These are phyloP conservation scores for Regulus satrapa DNA, from an alignment of 2,113 vertebrate species.

Conservation along the genomic window DNA sequence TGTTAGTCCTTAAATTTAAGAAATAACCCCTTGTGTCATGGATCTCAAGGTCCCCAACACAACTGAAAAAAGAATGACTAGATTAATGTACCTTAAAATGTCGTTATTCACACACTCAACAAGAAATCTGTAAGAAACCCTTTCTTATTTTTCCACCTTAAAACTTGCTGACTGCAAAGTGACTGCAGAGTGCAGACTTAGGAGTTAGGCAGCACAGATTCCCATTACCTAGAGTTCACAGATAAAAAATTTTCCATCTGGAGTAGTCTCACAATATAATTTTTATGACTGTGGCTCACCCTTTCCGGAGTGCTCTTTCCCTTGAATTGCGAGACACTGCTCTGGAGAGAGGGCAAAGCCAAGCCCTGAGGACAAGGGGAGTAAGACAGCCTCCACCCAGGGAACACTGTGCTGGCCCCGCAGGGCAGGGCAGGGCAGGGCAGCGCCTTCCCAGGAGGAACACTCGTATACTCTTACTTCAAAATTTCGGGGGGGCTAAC, in stretches of 20 bases:
- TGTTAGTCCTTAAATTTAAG: neutral
- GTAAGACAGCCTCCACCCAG: neutral
- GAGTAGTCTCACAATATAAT: neutral
- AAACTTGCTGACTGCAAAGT: neutral
- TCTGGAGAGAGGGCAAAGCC: neutral
- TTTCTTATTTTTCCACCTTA: neutral
- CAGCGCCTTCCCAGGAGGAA: neutral
- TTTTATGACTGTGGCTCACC: neutral
- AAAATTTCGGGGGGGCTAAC: neutral
- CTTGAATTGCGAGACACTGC: neutral
- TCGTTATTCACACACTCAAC: neutral
- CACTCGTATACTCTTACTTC: neutral
- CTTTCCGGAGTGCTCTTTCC: neutral
- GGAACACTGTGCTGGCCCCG: fast-evolving
- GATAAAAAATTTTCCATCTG: neutral
- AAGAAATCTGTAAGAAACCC: neutral
- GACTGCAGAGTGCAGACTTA: neutral
- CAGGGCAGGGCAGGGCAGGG: neutral
- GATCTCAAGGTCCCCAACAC: neutral
- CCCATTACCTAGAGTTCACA: neutral
- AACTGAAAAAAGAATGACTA: neutral
- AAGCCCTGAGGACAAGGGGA: neutral
- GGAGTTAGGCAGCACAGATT: neutral
- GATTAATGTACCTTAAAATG: neutral
- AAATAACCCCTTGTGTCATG: neutral